These are phyloP conservation scores for Pseudois nayaur DNA, from an alignment of 2,113 vertebrate genomes.

Conservation along the genomic window DNA sequence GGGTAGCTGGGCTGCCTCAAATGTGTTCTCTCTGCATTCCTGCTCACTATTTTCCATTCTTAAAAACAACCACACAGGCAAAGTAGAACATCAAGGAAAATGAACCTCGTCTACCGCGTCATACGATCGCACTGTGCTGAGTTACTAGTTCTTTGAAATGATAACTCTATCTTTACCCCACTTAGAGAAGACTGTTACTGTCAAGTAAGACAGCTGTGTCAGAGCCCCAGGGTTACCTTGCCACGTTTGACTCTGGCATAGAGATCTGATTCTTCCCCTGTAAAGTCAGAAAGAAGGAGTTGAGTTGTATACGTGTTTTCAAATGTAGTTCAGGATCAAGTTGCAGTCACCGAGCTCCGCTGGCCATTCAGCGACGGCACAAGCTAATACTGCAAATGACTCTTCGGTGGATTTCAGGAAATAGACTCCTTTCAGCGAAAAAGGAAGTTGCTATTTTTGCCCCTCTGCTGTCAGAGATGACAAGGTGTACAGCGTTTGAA, in stretches of 20 bases:
- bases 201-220: not conserved
- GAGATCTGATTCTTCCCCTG: not conserved
- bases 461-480: constrained; percentile 48
- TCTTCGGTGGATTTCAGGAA: constrained; percentile 13
- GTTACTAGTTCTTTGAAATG: not conserved
- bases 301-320: not conserved
- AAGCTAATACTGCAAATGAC: not conserved
- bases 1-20: not conserved
- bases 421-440: not conserved
- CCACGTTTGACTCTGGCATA: not conserved
- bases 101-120: not conserved
- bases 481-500: constrained; percentile 9
- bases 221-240: not conserved
- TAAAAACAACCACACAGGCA: not conserved
- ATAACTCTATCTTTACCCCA: not conserved
- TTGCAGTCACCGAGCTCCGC: constrained; percentile 17
- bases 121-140: not conserved
- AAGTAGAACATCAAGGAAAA: not conserved
- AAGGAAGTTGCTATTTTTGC: constrained; percentile 46
- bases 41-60: not conserved
- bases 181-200: constrained; percentile 18
- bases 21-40: not conserved
- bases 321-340: constrained; percentile 40
- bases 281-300: constrained; percentile 26
- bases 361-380: not conserved